Evolutionary conservation across 2,113 vertebrate genomes (phyloP), one percentile per base, ranked within the genome.

Genomic region (Amblyopsis rosae): DNA sequence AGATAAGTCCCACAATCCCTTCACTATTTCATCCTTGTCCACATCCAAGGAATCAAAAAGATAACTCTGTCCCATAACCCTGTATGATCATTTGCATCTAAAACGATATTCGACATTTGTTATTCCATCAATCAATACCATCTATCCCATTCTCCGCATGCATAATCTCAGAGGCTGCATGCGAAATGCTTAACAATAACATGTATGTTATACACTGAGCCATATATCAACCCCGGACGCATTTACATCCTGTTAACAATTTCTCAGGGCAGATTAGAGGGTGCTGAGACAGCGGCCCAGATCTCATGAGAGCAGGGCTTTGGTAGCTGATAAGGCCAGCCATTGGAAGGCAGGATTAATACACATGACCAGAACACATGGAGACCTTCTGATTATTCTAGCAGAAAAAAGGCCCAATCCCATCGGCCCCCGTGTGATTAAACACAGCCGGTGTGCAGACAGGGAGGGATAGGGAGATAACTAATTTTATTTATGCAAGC

Each of bases 161-260:
- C 86, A 88, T 93, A 92, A 93, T 93, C 90, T 91, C 73, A 86
- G 82, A 84, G 80, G 59, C 80, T 70, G 88, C 87, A 92, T 89
- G 89, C 89, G 84, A 88, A 89, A 91, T 71, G 88, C 84, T 90
- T 82, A 90, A 92, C 89, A 92, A 92, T 90, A 87, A 89, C 83
- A 78, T 73, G 70, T 88, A 88, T 93, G 92, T 93, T 90, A 81
- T 90, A 93, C 91, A 93, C 79, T 85, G 80, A 77, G 82, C 91
- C 88, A 82, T 90, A 89, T 92, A 92, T 93, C 89, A 93, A 92
- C 89, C 81, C 76, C 76, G 87, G 86, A 87, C 73, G 89, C 90
- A 91, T 94, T 94, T 93, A 93, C 91, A 92, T 93, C 89, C 91
- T 89, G 92, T 93, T 93, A 92, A 93, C 90, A 91, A 90, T 92